Base-by-base conservation (phyloP, 2,888 invertebrate genomes). In the Beris chalybata region DNA sequence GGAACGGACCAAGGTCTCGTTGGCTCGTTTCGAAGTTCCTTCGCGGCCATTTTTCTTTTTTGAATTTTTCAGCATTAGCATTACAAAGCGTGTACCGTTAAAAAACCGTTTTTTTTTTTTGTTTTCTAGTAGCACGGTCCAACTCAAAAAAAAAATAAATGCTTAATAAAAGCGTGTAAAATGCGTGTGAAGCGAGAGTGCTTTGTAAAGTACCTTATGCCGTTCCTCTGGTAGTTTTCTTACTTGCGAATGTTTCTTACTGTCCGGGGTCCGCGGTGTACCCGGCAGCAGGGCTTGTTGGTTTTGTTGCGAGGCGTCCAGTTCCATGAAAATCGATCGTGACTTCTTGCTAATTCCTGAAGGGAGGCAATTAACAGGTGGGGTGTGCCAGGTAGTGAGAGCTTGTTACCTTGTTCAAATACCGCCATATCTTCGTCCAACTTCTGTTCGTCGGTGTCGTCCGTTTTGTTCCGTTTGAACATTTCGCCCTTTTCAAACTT, bases 261-360 rank as follows among this genome's bases (percentile, higher is more conserved):
- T 44, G 66, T 66, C 64, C 47, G 66, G 63, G 11, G 67, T 65
- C 56, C 72, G 70, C 4, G 67, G 71, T 5, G 43, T 30, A 7
- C 85, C 83, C 3, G 87, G 86, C 4, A 88, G 85, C 2, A 87
- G 82, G 11, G 50, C 47, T 11, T 44, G 45, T 13, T 44, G 56
- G 58, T 84, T 82, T 44, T 87, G 85, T 29, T 86, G 81, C 63
- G 84, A 71, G 0, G 93, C 92, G 77, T 95, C 94, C 72, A 95
- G 81, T 79, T 94, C 91, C 81, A 92, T 81, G 81, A 95, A 95
- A 71, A 94, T 86, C 31, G 90, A 91, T 13, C 94, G 87, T 0
- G 94, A 94, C 78, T 92, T 91, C 82, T 92, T 92, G 74, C 92
- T 90, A 71, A 93, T 92, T 72, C 90, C 93, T 92, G 5, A 43